These are phyloP conservation scores for Ailuropoda melanoleuca DNA, from an alignment of 2,113 vertebrate species.

Conservation along the genomic window DNA sequence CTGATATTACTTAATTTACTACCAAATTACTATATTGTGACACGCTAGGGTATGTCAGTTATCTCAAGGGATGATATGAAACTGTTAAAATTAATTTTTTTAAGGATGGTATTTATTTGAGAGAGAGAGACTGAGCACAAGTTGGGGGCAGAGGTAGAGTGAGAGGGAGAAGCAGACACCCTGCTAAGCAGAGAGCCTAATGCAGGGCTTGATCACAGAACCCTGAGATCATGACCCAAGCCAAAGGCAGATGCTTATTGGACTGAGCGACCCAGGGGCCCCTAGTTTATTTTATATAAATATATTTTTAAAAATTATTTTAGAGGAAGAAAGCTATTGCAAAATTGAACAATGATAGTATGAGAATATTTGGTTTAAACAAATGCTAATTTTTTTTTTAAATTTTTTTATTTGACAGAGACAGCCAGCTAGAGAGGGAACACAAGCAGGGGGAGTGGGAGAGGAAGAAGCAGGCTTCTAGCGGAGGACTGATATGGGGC, in stretches of 20 bases:
- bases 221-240: neutral
- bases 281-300: neutral
- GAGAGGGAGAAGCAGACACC: neutral
- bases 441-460: too few species aligned
- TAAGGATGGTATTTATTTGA: neutral
- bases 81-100: conserved; percentile 16
- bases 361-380: conserved; percentile 33
- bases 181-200: neutral
- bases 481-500: too few species aligned
- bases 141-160: neutral
- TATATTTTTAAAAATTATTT: conserved; percentile 13
- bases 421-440: too few species aligned
- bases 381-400: conserved; percentile 45
- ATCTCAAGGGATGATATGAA: conserved; percentile 40
- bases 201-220: neutral
- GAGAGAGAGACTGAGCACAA: too few species aligned
- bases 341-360: conserved; percentile 18
- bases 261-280: neutral
- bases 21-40: neutral
- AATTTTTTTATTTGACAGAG: too few species aligned
- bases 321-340: neutral
- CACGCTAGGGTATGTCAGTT: neutral
- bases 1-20: conserved; percentile 10
- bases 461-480: too few species aligned
- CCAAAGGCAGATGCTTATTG: neutral